Evolutionary conservation across 1,140 invertebrate genomes (phyloP), one percentile per base, ranked within the genome.

Genomic region (Drosophila lini): DNA sequence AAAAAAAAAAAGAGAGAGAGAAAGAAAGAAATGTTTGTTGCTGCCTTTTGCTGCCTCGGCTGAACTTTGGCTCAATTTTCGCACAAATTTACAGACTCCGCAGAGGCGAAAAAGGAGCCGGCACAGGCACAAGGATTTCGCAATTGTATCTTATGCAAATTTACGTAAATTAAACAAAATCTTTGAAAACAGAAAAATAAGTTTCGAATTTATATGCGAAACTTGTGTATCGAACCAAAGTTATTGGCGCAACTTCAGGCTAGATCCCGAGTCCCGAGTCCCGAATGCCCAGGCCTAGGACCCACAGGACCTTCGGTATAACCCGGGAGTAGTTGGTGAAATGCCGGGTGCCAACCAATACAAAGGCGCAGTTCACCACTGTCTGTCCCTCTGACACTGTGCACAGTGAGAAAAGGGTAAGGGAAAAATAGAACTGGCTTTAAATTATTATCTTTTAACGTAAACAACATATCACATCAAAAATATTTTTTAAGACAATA

Each of bases 141-240:
- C 76, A 89, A 89, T 88, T 88, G 83, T 88, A 89, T 88, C 83
- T 89, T 88, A 88, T 88, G 84, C 80, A 89, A 89, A 89, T 89
- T 90, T 90, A 70, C 84, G 70, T 81, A 85, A 89, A 90, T 89
- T 89, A 89, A 89, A 85, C 85, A 84, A 89, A 89, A 89, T 89
- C 84, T 89, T 84, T 63, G 69, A 56, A 84, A 89, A 84, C 80
- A 79, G 85, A 90, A 89, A 89, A 89, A 90, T 90, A 89, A 90
- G 85, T 89, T 84, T 79, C 68, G 62, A 78, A 67, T 67, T 68
- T 85, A 80, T 80, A 70, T 83, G 62, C 78, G 57, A 61, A 75
- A 89, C 74, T 88, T 84, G 78, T 84, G 85, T 89, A 89, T 89
- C 85, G 84, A 88, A 88, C 58, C 50, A 50, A 75, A 88, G 52